Percentiles rank a stretch among this genome's conserved stretches.
Evolutionary conservation across 2,888 invertebrate species (phyloP).

Genomic region (Microplitis deprimator): DNA sequence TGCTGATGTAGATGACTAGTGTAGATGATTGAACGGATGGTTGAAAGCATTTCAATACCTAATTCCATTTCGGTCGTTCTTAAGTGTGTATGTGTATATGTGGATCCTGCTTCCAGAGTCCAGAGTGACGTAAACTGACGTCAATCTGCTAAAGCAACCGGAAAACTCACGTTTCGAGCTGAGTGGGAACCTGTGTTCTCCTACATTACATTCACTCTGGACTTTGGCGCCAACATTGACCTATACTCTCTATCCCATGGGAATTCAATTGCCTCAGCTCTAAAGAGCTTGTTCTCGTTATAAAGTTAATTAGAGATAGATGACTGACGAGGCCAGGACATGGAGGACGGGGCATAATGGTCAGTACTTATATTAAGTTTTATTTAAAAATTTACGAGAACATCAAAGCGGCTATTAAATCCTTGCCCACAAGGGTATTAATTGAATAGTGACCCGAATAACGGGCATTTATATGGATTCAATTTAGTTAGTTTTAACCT

Average conservation of each 20-base stretch:
- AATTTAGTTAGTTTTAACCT: neutral
- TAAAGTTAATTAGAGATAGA: neutral
- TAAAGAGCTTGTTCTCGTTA: slow-evolving; percentile 7
- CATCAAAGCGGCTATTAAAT: neutral
- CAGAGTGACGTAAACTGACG: slow-evolving; percentile 12
- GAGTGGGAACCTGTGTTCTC: slow-evolving; percentile 32
- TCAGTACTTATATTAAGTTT: no score
- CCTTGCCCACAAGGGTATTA: neutral
- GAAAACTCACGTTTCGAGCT: slow-evolving; percentile 33
- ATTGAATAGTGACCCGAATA: neutral
- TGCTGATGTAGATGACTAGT: neutral
- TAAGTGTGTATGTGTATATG: neutral
- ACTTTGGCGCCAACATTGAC: slow-evolving; percentile 26
- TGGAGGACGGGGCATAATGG: no score
- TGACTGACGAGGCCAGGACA: no score
- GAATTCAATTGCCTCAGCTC: slow-evolving; percentile 11
- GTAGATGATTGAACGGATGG: slow-evolving; percentile 11
- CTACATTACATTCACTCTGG: slow-evolving; percentile 14
- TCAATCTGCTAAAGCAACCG: slow-evolving; percentile 24
- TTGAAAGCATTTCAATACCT: slow-evolving; percentile 11
- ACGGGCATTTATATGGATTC: slow-evolving; percentile 16
- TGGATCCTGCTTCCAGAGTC: neutral
- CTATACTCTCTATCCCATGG: neutral
- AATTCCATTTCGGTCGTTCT: no score
- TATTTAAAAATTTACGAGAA: no score